Base-by-base conservation (phyloP, 2,113 vertebrate species). In the Setophaga coronata region DNA sequence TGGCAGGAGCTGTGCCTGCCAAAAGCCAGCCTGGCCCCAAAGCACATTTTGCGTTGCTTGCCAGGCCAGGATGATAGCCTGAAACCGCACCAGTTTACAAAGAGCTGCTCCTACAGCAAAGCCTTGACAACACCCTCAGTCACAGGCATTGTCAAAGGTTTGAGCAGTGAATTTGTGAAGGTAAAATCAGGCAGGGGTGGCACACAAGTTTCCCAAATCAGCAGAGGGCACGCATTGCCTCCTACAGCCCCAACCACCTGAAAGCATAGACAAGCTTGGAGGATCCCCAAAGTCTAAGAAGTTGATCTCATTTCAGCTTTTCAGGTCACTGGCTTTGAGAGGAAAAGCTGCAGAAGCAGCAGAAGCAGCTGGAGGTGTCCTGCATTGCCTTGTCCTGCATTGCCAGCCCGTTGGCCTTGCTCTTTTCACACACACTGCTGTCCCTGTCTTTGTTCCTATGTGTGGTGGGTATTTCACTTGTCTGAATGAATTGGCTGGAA, bases 41-140 rank as follows among this genome's bases (percentile, higher is more conserved):
- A 73, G 72, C 47, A 74, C 2, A 12, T 19, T 66, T 72, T 34
- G n/a, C 24, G 25, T 29, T 43, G 26, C 26, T 73, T 74, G 48
- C 62, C 60, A 66, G 25, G 1, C 0, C 15, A 56, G 64, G n/a
- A 51, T 38, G 76, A 42, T 25, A 77, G 38, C 33, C 72, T 87
- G 56, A 80, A 83, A 80, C n/a, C 0, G 0, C 12, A 6, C 0
- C 0, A 42, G 7, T 50, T 93, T 65, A 61, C 18, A 20, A 45
- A 92, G 19, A 56, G 42, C 11, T 51, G 1, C 34, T 95, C 8
- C 18, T 90, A 13, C 60, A 54, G 13, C 23, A 70, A 66, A 62
- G 25, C 19, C 54, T 51, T 65, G 28, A 64, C 43, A 78, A 21
- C 8, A 31, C 1, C 14, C 34, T 69, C 60, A 57, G 4, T 42